A percentile compares a stretch with the other conserved stretches of the same genome.
Evolutionary conservation across 53 echinoderm and acorn worm genomes (phyloP).

Genomic region (Henricia sp.): DNA sequence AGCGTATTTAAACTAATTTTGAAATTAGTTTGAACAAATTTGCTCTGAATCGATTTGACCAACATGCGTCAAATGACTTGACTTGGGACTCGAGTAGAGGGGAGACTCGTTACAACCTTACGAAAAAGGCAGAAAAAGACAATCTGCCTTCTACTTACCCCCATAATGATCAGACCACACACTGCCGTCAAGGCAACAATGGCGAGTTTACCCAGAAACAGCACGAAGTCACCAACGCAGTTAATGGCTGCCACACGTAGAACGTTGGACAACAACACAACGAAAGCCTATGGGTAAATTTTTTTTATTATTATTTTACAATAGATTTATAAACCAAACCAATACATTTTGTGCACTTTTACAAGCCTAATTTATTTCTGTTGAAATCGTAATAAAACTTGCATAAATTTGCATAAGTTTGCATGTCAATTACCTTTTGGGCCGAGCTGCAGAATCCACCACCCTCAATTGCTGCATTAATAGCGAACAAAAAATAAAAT

Average conservation of each 20-base stretch:
- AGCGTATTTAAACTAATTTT: no score
- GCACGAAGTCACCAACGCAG: conserved; percentile 98
- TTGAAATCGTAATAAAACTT: no score
- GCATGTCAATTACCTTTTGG: conserved; percentile 71
- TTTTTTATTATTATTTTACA: no score
- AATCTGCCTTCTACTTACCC: conserved; percentile 70
- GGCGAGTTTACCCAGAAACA: conserved; percentile 93
- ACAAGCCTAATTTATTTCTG: no score
- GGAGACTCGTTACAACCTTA: no score
- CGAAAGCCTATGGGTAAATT: conserved; percentile 78
- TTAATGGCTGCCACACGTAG: conserved; percentile 98
- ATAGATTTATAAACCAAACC: not conserved
- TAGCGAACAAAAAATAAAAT: conserved; percentile 2
- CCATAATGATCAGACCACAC: conserved; percentile 87
- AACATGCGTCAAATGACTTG: no score
- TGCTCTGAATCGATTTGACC: no score
- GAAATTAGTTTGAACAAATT: no score
- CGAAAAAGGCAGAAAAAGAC: no score
- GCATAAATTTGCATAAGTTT: no score
- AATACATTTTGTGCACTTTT: no score
- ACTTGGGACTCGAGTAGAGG: no score
- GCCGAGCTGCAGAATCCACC: conserved; percentile 93
- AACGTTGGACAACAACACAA: conserved; percentile 88
- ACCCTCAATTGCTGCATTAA: conserved; percentile 88
- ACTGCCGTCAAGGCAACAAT: conserved; percentile 89